phyloP scores from a whole-genome alignment of 1,140 invertebrate genomes.

The Elymnias hypermnestra region DNA sequence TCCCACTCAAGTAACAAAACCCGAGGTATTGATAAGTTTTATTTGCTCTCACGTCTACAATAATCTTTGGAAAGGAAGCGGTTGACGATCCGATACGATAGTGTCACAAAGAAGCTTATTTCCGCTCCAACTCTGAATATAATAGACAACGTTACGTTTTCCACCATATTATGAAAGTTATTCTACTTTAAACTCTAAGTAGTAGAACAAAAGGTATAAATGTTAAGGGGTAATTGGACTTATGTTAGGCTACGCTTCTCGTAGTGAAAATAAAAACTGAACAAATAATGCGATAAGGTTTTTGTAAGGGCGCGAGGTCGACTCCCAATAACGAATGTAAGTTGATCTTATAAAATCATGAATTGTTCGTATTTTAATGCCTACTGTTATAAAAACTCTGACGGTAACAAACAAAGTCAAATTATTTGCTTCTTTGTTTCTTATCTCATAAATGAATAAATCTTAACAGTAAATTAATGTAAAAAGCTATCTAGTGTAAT shows the following conservation, averaged over 20 bases:
- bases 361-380: constrained; percentile 23
- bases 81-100: constrained; percentile 68
- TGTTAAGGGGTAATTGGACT: constrained; percentile 12
- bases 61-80: constrained; percentile 67
- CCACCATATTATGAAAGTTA: constrained; percentile 25
- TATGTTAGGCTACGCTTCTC: constrained; percentile 52
- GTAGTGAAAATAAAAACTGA: constrained; percentile 70
- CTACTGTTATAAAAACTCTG: constrained; percentile 23
- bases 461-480: no score
- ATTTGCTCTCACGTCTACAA: constrained; percentile 62
- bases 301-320: constrained; percentile 68
- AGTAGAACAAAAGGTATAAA: constrained; percentile 14
- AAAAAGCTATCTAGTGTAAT: no score
- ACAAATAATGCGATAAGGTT: constrained; percentile 68
- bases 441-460: no score
- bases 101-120: constrained; percentile 74
- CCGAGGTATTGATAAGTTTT: constrained; percentile 45
- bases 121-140: constrained; percentile 55
- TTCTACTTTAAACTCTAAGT: constrained; percentile 38
- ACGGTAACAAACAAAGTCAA: no score
- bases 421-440: no score
- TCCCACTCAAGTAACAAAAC: neutral
- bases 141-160: constrained; percentile 48
- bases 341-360: constrained; percentile 15
- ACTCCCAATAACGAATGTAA: constrained; percentile 42